Evolutionary conservation across 2,113 vertebrate species (phyloP), one percentile per base, ranked within the genome.

Genomic region (Notothenia coriiceps): DNA sequence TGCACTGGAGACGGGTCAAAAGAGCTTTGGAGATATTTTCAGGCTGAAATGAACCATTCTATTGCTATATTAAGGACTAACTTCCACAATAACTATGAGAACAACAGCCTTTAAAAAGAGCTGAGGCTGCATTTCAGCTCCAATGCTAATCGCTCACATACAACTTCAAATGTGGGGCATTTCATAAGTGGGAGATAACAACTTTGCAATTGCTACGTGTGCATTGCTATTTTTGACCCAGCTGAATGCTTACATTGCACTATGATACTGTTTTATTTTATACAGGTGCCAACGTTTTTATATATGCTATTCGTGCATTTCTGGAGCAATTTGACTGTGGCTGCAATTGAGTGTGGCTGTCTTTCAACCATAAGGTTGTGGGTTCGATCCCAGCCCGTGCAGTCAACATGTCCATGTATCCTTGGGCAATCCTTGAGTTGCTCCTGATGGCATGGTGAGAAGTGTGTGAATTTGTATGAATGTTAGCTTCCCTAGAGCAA

Each of bases 31-130:
- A 76, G 49, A 63, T 50, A 64, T 6, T 79, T 40, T 6, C 17
- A 40, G 44, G n/a, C 33, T 79, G 18, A 70, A 79, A 65, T 43
- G 7, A 78, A 79, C 44, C 63, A 68, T 44, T 83, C 47, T 70
- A n/a, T 46, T 60, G 11, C 12, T 57, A 64, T 56, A 51, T 46
- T 15, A 83, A 56, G 35, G 57, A 43, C 61, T 35, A 43, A 5
- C 20, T 33, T 65, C 57, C 67, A 35, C 49, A 66, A 43, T 70
- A 43, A 56, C n/a, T 54, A 4, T 74, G 22, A 62, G 67, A 76
- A 51, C 29, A 44, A 20, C 10, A 15, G 2, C 46, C 70, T 20
- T 65, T 12, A 10, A 52, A 64, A 69, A 73, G 33, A 35, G 12
- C 22, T 40, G 9, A 46, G 47, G n/a, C 47, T 69, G 40, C 54